These are phyloP conservation scores for Solenopsis invicta DNA, from an alignment of 1,140 invertebrate species.

Conservation along the genomic window DNA sequence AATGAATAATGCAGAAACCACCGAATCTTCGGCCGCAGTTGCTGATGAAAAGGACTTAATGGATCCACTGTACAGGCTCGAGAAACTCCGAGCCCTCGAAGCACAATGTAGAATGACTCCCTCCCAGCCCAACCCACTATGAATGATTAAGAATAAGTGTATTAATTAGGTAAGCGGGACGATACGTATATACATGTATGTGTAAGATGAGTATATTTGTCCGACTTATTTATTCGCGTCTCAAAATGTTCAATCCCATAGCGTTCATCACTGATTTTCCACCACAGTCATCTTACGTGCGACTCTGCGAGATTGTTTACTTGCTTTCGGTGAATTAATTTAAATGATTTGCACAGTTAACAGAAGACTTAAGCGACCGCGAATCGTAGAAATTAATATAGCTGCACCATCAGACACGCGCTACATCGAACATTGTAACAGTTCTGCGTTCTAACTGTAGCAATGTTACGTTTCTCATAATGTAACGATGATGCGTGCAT, in stretches of 20 bases:
- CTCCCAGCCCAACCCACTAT: conserved; percentile 80
- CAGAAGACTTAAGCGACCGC: conserved; percentile 2
- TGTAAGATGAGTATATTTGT: conserved; percentile 37
- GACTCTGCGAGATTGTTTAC: background rate
- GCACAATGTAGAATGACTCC: conserved; percentile 80
- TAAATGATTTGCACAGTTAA: conserved; percentile 3
- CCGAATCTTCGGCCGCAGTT: conserved; percentile 67
- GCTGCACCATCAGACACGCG: background rate
- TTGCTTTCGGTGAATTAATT: conserved; percentile 10
- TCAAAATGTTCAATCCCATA: conserved; percentile 15
- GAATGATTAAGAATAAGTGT: conserved; percentile 87
- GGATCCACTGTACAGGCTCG: conserved; percentile 84
- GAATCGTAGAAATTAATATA: conserved; percentile 9
- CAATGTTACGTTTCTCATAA: background rate
- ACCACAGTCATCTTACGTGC: background rate
- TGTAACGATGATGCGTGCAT: conserved; percentile 1
- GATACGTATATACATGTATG: conserved; percentile 27
- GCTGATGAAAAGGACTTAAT: conserved; percentile 81
- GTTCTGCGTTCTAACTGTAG: conserved; percentile 10
- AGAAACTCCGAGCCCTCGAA: conserved; percentile 84
- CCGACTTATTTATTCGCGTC: conserved; percentile 27
- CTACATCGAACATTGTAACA: background rate
- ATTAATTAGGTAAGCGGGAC: conserved; percentile 93
- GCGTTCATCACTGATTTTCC: background rate
- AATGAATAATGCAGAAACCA: conserved; percentile 64